Conservation (phyloP, 1,140 invertebrate species). For the Stenopsyche tienmushanensis region DNA sequence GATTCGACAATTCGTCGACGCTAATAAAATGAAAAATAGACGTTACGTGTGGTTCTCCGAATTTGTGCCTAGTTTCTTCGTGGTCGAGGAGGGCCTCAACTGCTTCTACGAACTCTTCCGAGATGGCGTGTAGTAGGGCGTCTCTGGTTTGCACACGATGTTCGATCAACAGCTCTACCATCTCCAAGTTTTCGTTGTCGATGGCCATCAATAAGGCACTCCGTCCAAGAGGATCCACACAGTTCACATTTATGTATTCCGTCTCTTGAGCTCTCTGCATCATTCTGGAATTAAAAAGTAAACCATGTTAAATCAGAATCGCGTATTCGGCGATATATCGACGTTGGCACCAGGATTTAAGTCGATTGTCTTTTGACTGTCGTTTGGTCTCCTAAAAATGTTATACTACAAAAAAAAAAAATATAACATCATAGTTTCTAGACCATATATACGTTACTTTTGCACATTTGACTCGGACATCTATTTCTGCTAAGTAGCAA, state of each 20-base stretch:
- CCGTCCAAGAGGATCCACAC: slow-evolving; percentile 92
- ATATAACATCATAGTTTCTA: too few species aligned
- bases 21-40: too few species aligned
- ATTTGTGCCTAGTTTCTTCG: slow-evolving; percentile 78
- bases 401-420: too few species aligned
- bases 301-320: not conserved
- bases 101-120: slow-evolving; percentile 97
- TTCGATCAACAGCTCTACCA: slow-evolving; percentile 94
- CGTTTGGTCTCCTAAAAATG: too few species aligned
- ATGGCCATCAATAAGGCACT: slow-evolving; percentile 94
- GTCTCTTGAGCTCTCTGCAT: slow-evolving; percentile 76
- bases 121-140: slow-evolving; percentile 93
- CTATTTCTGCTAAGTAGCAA: too few species aligned
- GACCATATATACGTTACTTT: too few species aligned
- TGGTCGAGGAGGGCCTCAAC: slow-evolving; percentile 94
- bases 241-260: slow-evolving; percentile 91
- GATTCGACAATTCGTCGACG: too few species aligned
- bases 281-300: slow-evolving; percentile 59
- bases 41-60: slow-evolving; percentile 82
- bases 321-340: too few species aligned
- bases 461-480: too few species aligned
- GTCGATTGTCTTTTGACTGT: too few species aligned
- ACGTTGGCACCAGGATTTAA: too few species aligned
- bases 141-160: slow-evolving; percentile 87
- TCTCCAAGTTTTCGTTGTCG: slow-evolving; percentile 98